These are phyloP conservation scores for Stichopus chloronotus DNA, from an alignment of 35 echinoderm and acorn worm genomes.

Conservation along the genomic window DNA sequence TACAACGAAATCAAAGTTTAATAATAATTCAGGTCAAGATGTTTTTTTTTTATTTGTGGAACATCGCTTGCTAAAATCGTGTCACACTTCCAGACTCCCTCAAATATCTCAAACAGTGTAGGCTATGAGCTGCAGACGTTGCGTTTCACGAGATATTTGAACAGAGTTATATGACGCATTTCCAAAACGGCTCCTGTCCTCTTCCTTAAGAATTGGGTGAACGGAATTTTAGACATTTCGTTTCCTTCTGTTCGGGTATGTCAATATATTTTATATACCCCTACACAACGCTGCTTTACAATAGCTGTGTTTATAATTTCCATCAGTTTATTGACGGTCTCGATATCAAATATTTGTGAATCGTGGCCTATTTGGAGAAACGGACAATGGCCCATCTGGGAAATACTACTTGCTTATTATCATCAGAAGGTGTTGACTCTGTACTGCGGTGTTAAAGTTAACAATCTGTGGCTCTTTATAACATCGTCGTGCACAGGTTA, in stretches of 20 bases:
- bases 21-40: no score
- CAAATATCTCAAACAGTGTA: no score
- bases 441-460: no score
- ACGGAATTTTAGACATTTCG: background rate
- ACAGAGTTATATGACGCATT: no score
- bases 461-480: no score
- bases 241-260: background rate
- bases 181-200: background rate
- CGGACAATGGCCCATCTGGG: conserved; percentile 41
- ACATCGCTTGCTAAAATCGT: no score
- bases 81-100: no score
- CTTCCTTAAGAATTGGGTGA: background rate
- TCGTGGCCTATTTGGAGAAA: conserved; percentile 12
- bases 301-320: background rate
- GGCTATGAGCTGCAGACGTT: no score
- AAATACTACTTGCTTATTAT: conserved; percentile 29
- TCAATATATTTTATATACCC: background rate
- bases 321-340: background rate
- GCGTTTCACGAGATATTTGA: no score
- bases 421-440: background rate
- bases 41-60: no score
- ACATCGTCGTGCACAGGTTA: no score
- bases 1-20: no score
- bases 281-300: background rate
- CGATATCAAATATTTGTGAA: conserved; percentile 21